Evolutionary conservation across 30 jellyfish, hydroid and myxozoan species (phyloP).

Genomic region (Aurelia sp.): DNA sequence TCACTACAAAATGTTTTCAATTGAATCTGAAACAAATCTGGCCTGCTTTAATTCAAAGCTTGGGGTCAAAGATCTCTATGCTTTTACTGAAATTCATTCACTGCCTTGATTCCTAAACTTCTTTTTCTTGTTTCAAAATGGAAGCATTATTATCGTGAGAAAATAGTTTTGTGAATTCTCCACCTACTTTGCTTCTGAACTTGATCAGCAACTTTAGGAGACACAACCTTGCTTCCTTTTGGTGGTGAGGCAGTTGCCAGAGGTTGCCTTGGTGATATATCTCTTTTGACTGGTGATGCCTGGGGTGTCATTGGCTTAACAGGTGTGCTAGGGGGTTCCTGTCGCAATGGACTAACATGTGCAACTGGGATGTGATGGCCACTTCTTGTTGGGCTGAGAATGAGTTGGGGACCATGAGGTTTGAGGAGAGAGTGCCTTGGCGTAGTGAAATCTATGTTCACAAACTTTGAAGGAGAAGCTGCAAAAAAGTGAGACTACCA

Average conservation of each 20-base stretch:
- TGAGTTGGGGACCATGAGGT: conserved; percentile 68
- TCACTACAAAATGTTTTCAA: no score
- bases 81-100: no score
- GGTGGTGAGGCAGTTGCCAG: not conserved
- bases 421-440: conserved; percentile 65
- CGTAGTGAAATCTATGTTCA: conserved; percentile 39
- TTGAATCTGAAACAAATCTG: no score
- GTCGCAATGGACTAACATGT: conserved; percentile 66
- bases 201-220: not conserved
- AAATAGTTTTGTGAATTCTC: not conserved
- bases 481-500: not conserved
- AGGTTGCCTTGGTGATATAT: not conserved
- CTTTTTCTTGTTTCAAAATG: no score
- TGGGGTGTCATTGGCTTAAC: not conserved
- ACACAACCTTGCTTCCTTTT: not conserved
- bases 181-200: not conserved
- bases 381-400: conserved; percentile 67
- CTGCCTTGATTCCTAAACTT: no score
- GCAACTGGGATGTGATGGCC: conserved; percentile 75
- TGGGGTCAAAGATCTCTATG: no score
- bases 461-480: conserved; percentile 70
- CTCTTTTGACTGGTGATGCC: conserved; percentile 14
- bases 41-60: no score
- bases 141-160: no score
- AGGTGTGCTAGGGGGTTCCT: conserved; percentile 24